Conservation (phyloP, 2,797 vertebrate genomes). For the Etheostoma nigrum region DNA sequence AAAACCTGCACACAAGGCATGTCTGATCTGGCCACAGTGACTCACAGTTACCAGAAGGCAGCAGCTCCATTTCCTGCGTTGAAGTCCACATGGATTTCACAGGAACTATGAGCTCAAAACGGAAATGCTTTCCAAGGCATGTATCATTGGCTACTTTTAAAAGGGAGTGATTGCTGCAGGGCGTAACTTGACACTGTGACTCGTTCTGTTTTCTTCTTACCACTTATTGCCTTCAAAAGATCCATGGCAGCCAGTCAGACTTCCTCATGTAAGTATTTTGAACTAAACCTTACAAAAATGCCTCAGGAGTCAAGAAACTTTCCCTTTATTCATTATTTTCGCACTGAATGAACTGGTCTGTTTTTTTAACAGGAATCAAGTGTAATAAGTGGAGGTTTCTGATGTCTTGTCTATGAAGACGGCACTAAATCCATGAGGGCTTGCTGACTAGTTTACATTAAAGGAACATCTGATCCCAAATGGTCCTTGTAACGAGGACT, state of each 20-base stretch:
- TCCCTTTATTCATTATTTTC: neutral
- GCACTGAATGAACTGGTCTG: neutral
- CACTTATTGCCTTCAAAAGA: neutral
- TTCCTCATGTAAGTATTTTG: conserved; percentile 14
- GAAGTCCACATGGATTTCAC: conserved; percentile 53
- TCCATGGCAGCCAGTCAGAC: neutral
- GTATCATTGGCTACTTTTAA: neutral
- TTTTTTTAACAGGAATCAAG: neutral
- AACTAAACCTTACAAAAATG: neutral
- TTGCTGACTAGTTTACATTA: neutral
- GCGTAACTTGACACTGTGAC: conserved; percentile 17
- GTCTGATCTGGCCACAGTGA: conserved; percentile 41
- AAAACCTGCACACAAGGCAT: neutral
- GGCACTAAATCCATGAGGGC: neutral
- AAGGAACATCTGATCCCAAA: neutral
- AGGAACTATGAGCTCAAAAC: neutral
- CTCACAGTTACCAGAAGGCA: conserved; percentile 61
- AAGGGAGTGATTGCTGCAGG: conserved; percentile 16
- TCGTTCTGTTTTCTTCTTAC: neutral
- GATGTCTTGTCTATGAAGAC: neutral
- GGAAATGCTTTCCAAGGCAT: conserved; percentile 2
- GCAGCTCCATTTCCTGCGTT: conserved; percentile 45
- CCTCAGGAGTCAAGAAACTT: no score
- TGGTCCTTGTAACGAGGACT: neutral
- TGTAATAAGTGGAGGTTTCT: neutral